These are phyloP conservation scores for Tetragnatha montana DNA, from an alignment of 2,888 invertebrate species.

Conservation along the genomic window DNA sequence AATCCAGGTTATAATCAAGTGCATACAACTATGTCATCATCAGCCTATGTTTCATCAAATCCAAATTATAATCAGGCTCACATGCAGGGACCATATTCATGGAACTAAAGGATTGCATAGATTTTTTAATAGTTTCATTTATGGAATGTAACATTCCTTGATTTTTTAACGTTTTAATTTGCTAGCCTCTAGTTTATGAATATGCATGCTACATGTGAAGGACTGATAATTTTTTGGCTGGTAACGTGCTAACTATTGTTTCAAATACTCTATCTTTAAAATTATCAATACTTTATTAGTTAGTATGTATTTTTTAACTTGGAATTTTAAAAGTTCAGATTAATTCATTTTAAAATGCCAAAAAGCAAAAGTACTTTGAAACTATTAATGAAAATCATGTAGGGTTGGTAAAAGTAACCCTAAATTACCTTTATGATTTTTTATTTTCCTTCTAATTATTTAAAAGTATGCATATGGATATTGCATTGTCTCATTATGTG, in stretches of 20 bases:
- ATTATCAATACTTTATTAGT: background rate
- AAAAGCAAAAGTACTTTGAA: no score
- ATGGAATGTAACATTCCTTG: background rate
- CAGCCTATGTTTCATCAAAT: slow-evolving; percentile 71
- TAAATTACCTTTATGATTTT: background rate
- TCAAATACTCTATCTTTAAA: background rate
- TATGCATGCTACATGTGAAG: background rate
- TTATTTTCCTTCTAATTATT: background rate
- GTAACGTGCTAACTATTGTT: background rate
- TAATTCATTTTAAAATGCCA: no score
- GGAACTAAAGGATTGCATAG: slow-evolving; percentile 68
- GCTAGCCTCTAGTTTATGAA: background rate
- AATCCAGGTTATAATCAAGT: slow-evolving; percentile 72
- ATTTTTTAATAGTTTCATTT: background rate
- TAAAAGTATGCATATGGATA: background rate
- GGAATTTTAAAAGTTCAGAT: no score
- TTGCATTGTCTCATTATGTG: background rate
- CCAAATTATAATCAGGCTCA: slow-evolving; percentile 72
- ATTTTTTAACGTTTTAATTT: background rate
- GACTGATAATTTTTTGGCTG: background rate
- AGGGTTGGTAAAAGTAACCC: background rate
- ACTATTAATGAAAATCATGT: no score
- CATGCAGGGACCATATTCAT: slow-evolving; percentile 72
- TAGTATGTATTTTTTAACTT: background rate
- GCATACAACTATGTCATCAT: slow-evolving; percentile 68